Evolutionary conservation across 2,888 invertebrate genomes (phyloP).

Genomic region (Drosophila conformis): DNA sequence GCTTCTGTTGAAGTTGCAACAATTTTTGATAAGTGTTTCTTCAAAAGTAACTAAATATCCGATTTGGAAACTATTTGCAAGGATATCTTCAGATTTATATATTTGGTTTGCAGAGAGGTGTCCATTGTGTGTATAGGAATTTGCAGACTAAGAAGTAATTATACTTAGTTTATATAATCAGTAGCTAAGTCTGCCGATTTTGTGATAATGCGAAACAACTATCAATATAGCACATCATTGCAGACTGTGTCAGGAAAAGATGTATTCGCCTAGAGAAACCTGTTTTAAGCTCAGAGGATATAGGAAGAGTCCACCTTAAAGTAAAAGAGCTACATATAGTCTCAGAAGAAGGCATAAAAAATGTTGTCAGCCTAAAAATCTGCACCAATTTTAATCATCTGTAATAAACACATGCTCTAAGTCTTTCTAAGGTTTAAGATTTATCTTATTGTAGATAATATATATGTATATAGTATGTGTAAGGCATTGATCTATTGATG

Average conservation of each 20-base stretch:
- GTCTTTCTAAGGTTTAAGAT: too few relatives aligned
- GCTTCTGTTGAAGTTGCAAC: not conserved
- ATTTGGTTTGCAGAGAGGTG: too few relatives aligned
- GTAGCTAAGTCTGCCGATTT: not conserved
- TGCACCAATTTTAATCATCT: not conserved
- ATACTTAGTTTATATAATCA: not conserved
- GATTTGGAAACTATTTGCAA: not conserved
- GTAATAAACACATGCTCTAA: too few relatives aligned
- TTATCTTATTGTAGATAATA: too few relatives aligned
- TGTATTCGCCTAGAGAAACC: fast-evolving
- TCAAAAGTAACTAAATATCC: not conserved
- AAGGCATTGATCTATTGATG: not conserved
- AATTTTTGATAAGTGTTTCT: not conserved
- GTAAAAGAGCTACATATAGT: not conserved
- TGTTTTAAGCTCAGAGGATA: not conserved
- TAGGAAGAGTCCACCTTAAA: not conserved
- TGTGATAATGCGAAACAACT: not conserved
- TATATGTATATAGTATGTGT: not conserved
- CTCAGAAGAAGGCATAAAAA: not conserved
- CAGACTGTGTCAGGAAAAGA: not conserved
- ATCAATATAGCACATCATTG: too few relatives aligned
- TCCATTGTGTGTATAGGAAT: too few relatives aligned
- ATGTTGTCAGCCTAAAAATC: not conserved
- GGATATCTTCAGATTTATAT: not conserved
- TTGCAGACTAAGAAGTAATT: not conserved